These are phyloP conservation scores for Sinodicranocentrus sp. DNA, from an alignment of 2,888 invertebrate genomes.

Conservation along the genomic window DNA sequence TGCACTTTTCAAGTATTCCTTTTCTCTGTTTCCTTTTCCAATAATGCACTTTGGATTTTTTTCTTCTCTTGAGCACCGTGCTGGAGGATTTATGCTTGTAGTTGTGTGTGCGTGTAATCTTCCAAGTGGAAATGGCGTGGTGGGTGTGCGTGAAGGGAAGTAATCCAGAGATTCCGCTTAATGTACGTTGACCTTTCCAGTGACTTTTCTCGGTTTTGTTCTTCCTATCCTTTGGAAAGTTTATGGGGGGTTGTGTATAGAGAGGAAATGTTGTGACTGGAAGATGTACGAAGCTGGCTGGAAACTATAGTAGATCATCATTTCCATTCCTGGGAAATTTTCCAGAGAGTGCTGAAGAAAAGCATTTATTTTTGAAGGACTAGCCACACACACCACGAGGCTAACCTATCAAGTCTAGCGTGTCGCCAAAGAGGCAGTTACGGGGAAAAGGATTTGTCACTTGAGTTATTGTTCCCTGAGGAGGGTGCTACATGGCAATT, in stretches of 20 bases:
- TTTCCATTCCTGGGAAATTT: slow-evolving; percentile 1
- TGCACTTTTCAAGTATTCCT: too few species aligned
- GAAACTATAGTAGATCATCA: background rate
- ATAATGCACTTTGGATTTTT: too few species aligned
- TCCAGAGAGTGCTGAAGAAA: background rate
- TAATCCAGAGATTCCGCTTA: slow-evolving; percentile 17
- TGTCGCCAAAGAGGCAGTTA: slow-evolving; percentile 22
- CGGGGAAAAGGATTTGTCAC: slow-evolving; percentile 58
- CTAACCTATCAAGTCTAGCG: too few species aligned
- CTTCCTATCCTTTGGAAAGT: background rate
- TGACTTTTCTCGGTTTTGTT: slow-evolving; percentile 40
- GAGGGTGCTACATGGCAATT: slow-evolving; percentile 51
- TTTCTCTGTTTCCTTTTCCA: too few species aligned
- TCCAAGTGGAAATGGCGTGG: slow-evolving; percentile 11
- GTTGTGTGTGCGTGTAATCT: background rate
- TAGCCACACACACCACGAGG: background rate
- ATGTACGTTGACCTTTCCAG: slow-evolving; percentile 52
- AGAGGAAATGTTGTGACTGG: too few species aligned
- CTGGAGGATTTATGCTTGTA: too few species aligned
- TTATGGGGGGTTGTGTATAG: background rate
- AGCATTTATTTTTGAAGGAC: background rate
- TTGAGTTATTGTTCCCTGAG: slow-evolving; percentile 72
- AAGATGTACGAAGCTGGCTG: too few species aligned
- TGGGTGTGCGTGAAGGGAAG: slow-evolving; percentile 22
- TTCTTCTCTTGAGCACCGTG: too few species aligned